Evolutionary conservation across 2,797 vertebrate genomes (phyloP), one percentile per base, ranked within the genome.

Genomic region (Gallinago stenura): DNA sequence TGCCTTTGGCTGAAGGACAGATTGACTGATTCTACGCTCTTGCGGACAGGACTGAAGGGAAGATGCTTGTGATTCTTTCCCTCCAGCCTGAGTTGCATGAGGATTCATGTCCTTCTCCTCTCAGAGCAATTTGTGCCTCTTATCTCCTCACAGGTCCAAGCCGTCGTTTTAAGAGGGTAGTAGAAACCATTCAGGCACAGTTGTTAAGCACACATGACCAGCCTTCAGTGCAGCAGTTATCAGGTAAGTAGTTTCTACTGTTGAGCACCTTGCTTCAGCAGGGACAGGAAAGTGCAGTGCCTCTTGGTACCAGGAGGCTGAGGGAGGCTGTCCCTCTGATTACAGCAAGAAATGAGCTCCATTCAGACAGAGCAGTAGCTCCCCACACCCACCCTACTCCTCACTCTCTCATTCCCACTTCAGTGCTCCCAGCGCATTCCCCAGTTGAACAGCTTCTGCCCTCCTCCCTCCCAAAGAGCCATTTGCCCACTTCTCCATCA

Each of bases 141-240:
- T 94, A 72, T 95, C 85, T 96, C 89, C 96, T 88, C 15, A 5
- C 94, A 99, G 99, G 99, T 98, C 99, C 99, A 57, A 99, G 99
- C 96, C 99, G 99, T 93, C 99, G 99, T 94, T 99, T 99, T 97
- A 99, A 99, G 98, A 99, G 99, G 97, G 99, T 99, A 96, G 99
- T 99, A 97, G 99, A 99, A 99, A 99, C 99, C 70, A 99, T 99
- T 98, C 99, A 99, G 98, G 98, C 99, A 90, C 99, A 99, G 98
- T 98, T 99, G 98, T 98, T 99, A 98, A 99, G 99, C 98, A 99
- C 99, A 98, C 99, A 99, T 19, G 99, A 99, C 97, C 99, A 99
- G 98, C 99, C 99, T 12, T 98, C 99, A 22, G 99, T 99, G 98
- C 99, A 99, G 97, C 99, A 99, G 98, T 98, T 99, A 97, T 98